Conservation (phyloP, 2,113 vertebrate genomes). For the Terrapene triunguis region DNA sequence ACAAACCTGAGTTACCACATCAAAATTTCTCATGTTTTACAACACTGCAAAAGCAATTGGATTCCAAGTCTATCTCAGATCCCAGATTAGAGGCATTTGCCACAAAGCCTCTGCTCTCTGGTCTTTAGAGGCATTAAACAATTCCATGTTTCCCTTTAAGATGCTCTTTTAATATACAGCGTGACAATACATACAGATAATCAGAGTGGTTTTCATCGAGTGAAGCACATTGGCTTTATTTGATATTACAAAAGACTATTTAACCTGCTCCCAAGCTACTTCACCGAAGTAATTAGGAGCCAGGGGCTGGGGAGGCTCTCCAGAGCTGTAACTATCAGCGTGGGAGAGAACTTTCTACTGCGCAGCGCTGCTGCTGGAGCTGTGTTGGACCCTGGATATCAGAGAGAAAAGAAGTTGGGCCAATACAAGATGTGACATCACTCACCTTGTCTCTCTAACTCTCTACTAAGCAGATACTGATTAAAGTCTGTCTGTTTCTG, state of each 20-base stretch:
- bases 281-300: conserved; percentile 67
- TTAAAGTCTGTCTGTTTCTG: neutral
- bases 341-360: conserved; percentile 38
- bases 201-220: conserved; percentile 71
- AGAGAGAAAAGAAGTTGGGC: neutral
- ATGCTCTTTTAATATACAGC: conserved; percentile 66
- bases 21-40: conserved; percentile 64
- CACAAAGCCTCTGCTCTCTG: conserved; percentile 54
- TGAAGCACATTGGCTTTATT: conserved; percentile 68
- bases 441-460: neutral
- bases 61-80: conserved; percentile 66
- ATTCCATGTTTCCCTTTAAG: conserved; percentile 67
- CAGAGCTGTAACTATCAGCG: conserved; percentile 19
- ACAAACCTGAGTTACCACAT: conserved; percentile 52
- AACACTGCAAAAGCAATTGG: conserved; percentile 57
- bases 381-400: neutral
- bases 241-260: conserved; percentile 75
- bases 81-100: conserved; percentile 65
- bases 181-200: conserved; percentile 65
- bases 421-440: neutral
- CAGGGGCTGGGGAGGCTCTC: conserved; percentile 41
- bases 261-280: conserved; percentile 71
- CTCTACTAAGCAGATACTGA: neutral
- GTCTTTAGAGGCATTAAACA: conserved; percentile 72
- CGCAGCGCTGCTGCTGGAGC: neutral